Evolutionary conservation across 2,113 vertebrate genomes (phyloP), one percentile per base, ranked within the genome.

Genomic region (Syrmaticus mikado): DNA sequence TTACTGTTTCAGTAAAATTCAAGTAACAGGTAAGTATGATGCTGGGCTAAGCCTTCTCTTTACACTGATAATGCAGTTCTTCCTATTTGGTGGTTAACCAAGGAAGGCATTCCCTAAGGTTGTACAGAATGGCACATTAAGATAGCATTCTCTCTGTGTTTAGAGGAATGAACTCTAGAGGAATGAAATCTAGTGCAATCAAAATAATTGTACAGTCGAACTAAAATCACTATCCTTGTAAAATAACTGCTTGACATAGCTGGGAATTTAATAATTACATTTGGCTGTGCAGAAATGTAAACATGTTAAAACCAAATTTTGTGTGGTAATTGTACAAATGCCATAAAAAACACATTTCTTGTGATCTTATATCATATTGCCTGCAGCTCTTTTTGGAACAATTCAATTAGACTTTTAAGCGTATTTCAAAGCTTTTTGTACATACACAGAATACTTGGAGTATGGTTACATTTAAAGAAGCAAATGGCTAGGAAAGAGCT

Each of bases 71-170:
- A 4, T 34, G 4, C 36, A 57, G 41, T 6, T 21, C 53, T 58
- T 6, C 22, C 5, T 4, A 3, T 24, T 30, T 0, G 1, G 7
- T 28, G 41, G 36, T 45, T 60, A 57, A 50, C 16, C 53, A 19
- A 64, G 68, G 71, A 13, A 50, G 4, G 0, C 68, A 68, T 60
- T 72, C 34, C 11, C 58, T 65, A 9, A 30, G 27, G 7, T 53
- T 76, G 27, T 45, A 66, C 34, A 71, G 86, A 67, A 15, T 11
- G 83, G 11, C 82, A 24, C 1, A 0, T 28, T 43, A 57, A 22
- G 32, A 18, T 13, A 2, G 25, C 20, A 0, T 5, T 4, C 18
- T 65, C 57, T 55, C 25, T 2, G 0, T 38, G 34, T 34, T 38
- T 18, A 45, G 20, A 24, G 43, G 41, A 55, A 32, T 41, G 34